Evolutionary conservation across 2,888 invertebrate species (phyloP), one percentile per base, ranked within the genome.

Genomic region (Aspidiotus rigidus): DNA sequence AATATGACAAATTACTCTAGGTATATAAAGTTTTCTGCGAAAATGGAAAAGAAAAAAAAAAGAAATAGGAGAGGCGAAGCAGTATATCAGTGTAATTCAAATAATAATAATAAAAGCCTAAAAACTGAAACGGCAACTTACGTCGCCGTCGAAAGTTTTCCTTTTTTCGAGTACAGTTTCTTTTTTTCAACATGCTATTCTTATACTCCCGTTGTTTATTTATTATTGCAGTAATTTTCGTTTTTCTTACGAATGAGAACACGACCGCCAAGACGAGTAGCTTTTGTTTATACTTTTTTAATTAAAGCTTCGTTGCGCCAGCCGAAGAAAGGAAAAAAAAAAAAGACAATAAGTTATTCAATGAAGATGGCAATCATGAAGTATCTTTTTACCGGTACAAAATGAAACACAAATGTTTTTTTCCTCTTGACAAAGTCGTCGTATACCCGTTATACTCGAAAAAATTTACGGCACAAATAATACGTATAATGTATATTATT

Each of bases 221-320:
- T 1, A 13, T 49, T 49, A 11, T 49, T 49, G 2, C 6, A 13
- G 10, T 49, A 49, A 49, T 49, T 49, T 49, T 49, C 49, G 10
- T 49, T 49, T n/a, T n/a, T n/a, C 49, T 49, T 49, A 13, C n/a
- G 49, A 13, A 13, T 11, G 49, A 11, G 49, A 49, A 49, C 10
- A 49, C 49, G n/a, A 13, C n/a, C 49, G 49, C 49, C n/a, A 13
- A 49, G n/a, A n/a, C 49, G 49, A 49, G 28, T 28, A 28, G n/a
- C 49, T n/a, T 49, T 49, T 49, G 49, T 49, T 49, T 49, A 49
- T n/a, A 49, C n/a, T 49, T 49, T 49, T 49, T 49, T 49, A 49
- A 49, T 49, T 49, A 49, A 49, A 49, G 28, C 28, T 28, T 28
- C 28, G 28, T 28, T 3, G 2, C 49, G 6, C 49, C 11, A 13